Conservation (phyloP, 2,113 vertebrate species). For the Corvus moneduloides region DNA sequence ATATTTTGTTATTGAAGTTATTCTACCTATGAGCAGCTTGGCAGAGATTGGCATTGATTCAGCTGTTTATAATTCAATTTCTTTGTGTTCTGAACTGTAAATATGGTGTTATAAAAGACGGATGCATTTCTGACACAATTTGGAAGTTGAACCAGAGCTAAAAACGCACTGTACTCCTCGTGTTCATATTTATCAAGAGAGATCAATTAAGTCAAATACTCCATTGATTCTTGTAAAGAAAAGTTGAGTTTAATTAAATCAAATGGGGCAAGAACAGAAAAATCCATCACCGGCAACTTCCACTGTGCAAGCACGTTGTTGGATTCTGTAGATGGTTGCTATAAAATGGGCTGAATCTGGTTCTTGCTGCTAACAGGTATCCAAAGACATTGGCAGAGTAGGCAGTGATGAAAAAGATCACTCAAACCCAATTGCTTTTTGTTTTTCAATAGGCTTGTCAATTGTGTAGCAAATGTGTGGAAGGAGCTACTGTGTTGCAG, state of each 20-base stretch:
- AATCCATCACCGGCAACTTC: background rate
- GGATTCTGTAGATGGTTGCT: background rate
- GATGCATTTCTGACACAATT: background rate
- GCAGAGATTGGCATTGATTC: background rate
- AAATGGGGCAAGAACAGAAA: background rate
- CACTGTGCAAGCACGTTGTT: background rate
- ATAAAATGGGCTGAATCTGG: background rate
- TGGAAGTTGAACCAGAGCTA: background rate
- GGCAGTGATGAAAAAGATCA: background rate
- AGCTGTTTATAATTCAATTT: background rate
- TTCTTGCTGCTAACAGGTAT: background rate
- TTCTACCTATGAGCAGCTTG: background rate
- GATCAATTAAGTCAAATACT: background rate
- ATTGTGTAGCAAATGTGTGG: background rate
- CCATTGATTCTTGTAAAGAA: background rate
- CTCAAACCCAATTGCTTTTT: background rate
- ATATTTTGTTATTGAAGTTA: background rate
- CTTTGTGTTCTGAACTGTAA: background rate
- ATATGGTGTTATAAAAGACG: background rate
- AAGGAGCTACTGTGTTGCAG: background rate
- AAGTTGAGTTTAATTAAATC: background rate
- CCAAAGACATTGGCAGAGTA: background rate
- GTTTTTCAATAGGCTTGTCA: background rate
- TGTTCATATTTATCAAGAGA: background rate
- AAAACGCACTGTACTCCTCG: background rate